Evolutionary conservation across 92 coral and sea anemone species (phyloP).

Genomic region (Metridium senile): DNA sequence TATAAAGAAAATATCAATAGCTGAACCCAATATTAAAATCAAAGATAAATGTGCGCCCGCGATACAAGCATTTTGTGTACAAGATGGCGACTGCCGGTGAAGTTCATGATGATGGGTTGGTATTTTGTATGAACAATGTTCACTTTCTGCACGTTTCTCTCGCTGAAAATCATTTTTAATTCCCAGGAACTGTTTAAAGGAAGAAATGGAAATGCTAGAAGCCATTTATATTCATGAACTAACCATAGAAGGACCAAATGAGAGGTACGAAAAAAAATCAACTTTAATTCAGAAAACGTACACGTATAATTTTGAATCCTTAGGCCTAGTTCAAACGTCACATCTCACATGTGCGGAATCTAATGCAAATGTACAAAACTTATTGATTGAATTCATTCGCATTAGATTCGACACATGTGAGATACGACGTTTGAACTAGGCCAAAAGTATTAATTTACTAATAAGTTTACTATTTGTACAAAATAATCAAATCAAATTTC

Average conservation of each 20-base stretch:
- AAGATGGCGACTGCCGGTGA: constrained; percentile 76
- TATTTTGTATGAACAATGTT: constrained; percentile 4
- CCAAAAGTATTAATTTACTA: too few relatives aligned
- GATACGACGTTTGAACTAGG: too few relatives aligned
- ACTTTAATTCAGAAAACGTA: too few relatives aligned
- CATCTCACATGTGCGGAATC: too few relatives aligned
- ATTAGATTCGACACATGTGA: too few relatives aligned
- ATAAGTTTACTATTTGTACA: too few relatives aligned
- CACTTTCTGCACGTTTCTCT: not conserved
- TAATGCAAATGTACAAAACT: too few relatives aligned
- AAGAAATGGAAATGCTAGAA: constrained; percentile 86
- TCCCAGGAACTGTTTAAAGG: constrained; percentile 62
- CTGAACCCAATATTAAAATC: not conserved
- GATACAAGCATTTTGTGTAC: constrained; percentile 15
- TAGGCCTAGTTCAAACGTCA: too few relatives aligned
- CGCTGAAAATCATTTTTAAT: not conserved
- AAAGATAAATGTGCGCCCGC: constrained; percentile 40
- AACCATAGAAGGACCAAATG: constrained; percentile 61
- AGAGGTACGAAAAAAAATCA: constrained; percentile 69
- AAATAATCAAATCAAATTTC: too few relatives aligned
- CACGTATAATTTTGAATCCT: too few relatives aligned
- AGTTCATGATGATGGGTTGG: constrained; percentile 53
- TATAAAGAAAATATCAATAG: not conserved
- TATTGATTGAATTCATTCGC: too few relatives aligned
- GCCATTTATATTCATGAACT: constrained; percentile 96